Evolutionary conservation across 1,140 invertebrate species (phyloP), one percentile per base, ranked within the genome.

Genomic region (Rhagoletis pomonella): DNA sequence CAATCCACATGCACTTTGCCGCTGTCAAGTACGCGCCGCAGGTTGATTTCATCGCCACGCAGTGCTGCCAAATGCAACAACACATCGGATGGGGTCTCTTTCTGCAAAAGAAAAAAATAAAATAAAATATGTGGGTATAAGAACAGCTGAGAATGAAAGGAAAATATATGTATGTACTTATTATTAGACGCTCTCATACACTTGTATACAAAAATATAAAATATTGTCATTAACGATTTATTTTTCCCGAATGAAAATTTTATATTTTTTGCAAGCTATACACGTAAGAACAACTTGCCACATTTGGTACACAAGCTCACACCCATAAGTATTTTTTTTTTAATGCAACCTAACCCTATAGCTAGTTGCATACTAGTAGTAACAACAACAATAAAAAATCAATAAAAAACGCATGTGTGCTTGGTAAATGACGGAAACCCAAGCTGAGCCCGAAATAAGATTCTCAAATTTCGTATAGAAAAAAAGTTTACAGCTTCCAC

Each of bases 1-100:
- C 97, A 98, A 93, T 99, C 98, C 58, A 98, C 97, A 94, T 98
- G 97, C 64, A 99, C 97, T 90, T 97, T 97, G 84, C 97, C 98
- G 73, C 96, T 97, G 92, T 98, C 97, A 86, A 98, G 94, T n/a
- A 98, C 95, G 89, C 95, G 95, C 86, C 95, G 94, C 85, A 98
- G 94, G 69, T 95, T 95, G 59, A 96, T 95, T 59, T 96, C 94
- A 93, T 98, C 97, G 3, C 98, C 98, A 87, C 96, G 95, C 84
- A 98, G 94, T 17, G 97, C 97, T 39, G 97, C 97, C 91, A 97
- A 94, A 94, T 99, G 98, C 89, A 99, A 95, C 94, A 97, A 96
- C 89, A 98, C 96, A 93, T 98, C 97, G 89, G 96, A 97, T 59
- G 97, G 96, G 39, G 97, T 97, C 94, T 98, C 97, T 94, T 98